Base-by-base conservation (phyloP, 2,888 invertebrate genomes). In the Cistogaster globosa region DNA sequence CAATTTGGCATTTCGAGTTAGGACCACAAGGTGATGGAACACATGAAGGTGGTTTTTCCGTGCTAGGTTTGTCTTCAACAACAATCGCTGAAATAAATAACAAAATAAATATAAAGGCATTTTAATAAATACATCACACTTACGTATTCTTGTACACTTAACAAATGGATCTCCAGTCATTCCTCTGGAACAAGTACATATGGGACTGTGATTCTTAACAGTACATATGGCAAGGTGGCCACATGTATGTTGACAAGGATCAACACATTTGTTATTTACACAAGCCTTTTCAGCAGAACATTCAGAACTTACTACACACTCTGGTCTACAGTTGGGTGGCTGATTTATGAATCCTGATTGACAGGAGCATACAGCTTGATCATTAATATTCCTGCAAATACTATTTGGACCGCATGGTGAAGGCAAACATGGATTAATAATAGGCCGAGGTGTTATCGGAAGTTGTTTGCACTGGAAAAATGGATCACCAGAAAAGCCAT, bases 361-460 rank as follows among this genome's bases (percentile, higher is more conserved):
- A 89, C 97, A 98, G 0, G 97, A 96, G 91, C 97, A 98, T 0
- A 97, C 97, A 0, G 97, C 97, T 93, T 96, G 96, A 88, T 94
- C 93, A 89, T 97, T 96, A 9, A 96, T 95, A 88, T 95, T 95
- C 89, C 97, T 94, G 87, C 97, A 97, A 90, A 97, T 96, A 90
- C 97, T 97, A 91, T 97, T 97, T 0, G 97, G 96, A 68, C 97
- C 98, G 91, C 97, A 98, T 0, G 97, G 97, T 32, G 96, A 95
- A 74, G 97, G 97, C 84, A 95, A 94, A 89, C 97, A 97, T 9
- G 97, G 97, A 90, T 97, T 95, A 80, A 94, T 88, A 48, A 93
- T 92, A 62, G 94, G 93, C 3, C 89, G 84, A 2, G 89, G 89
- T 0, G 91, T 89, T 0, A 88, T 86, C 3, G 88, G 92, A 69